Conservation (phyloP, 2,888 invertebrate genomes). For the Lasioglossum calceatum region DNA sequence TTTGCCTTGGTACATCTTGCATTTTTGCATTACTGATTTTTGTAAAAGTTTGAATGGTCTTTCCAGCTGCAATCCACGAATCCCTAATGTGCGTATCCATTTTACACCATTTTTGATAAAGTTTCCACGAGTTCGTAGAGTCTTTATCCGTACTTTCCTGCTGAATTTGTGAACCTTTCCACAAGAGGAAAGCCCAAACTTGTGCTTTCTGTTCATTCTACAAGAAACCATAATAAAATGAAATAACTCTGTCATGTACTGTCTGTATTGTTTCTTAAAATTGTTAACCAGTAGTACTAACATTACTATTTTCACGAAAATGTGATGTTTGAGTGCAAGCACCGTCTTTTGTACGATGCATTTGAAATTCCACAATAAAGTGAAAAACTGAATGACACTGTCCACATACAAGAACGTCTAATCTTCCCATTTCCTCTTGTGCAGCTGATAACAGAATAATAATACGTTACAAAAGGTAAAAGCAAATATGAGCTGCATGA, state of each 20-base stretch:
- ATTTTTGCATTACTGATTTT: constrained; percentile 89
- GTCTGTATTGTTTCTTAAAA: not conserved
- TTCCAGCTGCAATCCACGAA: constrained; percentile 92
- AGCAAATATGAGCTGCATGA: not conserved
- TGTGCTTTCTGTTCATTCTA: constrained; percentile 92
- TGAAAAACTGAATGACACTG: constrained; percentile 92
- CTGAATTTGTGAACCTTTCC: constrained; percentile 89
- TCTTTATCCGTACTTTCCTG: constrained; percentile 85
- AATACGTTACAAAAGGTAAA: constrained; percentile 9
- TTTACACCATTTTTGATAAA: constrained; percentile 94
- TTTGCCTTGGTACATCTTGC: constrained; percentile 84
- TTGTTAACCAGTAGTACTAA: constrained; percentile 81
- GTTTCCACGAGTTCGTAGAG: constrained; percentile 89
- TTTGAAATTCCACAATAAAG: constrained; percentile 91
- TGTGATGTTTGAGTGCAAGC: constrained; percentile 88
- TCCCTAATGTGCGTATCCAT: constrained; percentile 90
- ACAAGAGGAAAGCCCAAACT: constrained; percentile 93
- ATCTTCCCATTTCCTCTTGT: constrained; percentile 90
- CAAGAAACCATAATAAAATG: constrained; percentile 56
- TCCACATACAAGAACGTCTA: constrained; percentile 94
- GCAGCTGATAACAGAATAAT: constrained; percentile 86
- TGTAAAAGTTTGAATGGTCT: constrained; percentile 90
- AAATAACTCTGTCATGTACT: not conserved
- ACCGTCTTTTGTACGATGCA: constrained; percentile 88
- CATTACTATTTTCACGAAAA: constrained; percentile 87